A percentile compares a stretch with the other conserved stretches of the same genome.
Conservation (phyloP, 2,888 invertebrate species). For the Cistogaster globosa region DNA sequence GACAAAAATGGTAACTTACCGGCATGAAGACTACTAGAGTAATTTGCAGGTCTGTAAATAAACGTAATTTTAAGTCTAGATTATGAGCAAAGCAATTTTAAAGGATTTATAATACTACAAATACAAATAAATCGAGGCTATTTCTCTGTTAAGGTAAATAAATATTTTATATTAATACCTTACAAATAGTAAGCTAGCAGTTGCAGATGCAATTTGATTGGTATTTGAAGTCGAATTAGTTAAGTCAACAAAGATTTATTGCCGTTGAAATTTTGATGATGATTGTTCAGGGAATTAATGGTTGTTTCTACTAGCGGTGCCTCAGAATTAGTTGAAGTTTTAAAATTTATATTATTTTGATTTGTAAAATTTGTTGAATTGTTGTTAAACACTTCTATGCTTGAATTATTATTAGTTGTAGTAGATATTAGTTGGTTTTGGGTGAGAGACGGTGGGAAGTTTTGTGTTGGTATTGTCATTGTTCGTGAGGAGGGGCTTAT, state of each 20-base stretch:
- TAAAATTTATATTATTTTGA: constrained; percentile 72
- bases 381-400: constrained; percentile 48
- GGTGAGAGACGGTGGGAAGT: constrained; percentile 74
- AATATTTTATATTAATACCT: constrained; percentile 79
- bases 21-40: constrained; percentile 78
- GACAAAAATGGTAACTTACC: constrained; percentile 82
- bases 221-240: constrained; percentile 13
- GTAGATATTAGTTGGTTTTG: constrained; percentile 70
- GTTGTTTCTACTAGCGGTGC: constrained; percentile 46
- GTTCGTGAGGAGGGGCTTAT: constrained; percentile 47
- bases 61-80: constrained; percentile 20
- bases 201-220: constrained; percentile 77
- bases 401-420: constrained; percentile 45
- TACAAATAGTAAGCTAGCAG: constrained; percentile 82
- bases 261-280: constrained; percentile 39
- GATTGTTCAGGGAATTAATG: constrained; percentile 51
- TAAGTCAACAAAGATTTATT: constrained; percentile 39
- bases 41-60: constrained; percentile 81
- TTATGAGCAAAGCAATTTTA: neutral
- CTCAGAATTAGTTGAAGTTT: constrained; percentile 43
- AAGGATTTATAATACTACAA: too few relatives aligned
- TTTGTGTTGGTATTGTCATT: constrained; percentile 74
- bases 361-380: constrained; percentile 69
- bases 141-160: neutral
- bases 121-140: too few relatives aligned